phyloP scores from a whole-genome alignment of 2,888 invertebrate species.

The Elgonia sp. region DNA sequence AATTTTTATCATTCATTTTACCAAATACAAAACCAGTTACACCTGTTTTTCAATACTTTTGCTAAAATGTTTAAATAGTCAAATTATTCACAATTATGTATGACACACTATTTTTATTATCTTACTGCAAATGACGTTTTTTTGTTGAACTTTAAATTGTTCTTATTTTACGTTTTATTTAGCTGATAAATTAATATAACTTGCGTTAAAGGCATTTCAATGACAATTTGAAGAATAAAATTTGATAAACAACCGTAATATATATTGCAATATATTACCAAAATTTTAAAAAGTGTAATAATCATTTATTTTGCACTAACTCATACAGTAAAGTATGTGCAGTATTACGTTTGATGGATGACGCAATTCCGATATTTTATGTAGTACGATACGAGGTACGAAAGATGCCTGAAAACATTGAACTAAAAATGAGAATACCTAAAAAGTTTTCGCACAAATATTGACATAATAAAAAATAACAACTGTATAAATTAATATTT shows the following conservation, averaged over 20 bases:
- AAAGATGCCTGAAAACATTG: constrained; percentile 37
- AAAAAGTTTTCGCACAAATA: not conserved
- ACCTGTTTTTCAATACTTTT: too few species aligned
- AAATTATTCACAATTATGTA: too few species aligned
- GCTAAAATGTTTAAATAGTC: too few species aligned
- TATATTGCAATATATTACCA: constrained; percentile 19
- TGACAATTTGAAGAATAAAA: constrained; percentile 3
- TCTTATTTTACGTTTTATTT: too few species aligned
- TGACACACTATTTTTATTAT: not conserved
- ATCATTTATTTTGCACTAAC: constrained; percentile 56
- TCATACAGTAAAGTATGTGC: constrained; percentile 45
- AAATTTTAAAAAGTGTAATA: constrained; percentile 34
- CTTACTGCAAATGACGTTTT: not conserved
- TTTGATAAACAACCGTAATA: constrained; percentile 1
- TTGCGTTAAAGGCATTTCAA: not conserved
- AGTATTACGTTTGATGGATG: constrained; percentile 66
- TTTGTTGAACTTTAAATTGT: too few species aligned
- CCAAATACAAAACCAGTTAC: too few species aligned
- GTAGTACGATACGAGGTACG: constrained; percentile 50
- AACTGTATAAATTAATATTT: not conserved
- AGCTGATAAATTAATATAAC: not conserved
- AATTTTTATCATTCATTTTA: too few species aligned
- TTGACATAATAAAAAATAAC: not conserved
- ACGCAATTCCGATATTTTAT: constrained; percentile 68
- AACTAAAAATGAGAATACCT: constrained; percentile 35